Percentiles rank a stretch among this genome's conserved stretches.
Evolutionary conservation across 2,888 invertebrate genomes (phyloP).

Genomic region (Conus canariensis): DNA sequence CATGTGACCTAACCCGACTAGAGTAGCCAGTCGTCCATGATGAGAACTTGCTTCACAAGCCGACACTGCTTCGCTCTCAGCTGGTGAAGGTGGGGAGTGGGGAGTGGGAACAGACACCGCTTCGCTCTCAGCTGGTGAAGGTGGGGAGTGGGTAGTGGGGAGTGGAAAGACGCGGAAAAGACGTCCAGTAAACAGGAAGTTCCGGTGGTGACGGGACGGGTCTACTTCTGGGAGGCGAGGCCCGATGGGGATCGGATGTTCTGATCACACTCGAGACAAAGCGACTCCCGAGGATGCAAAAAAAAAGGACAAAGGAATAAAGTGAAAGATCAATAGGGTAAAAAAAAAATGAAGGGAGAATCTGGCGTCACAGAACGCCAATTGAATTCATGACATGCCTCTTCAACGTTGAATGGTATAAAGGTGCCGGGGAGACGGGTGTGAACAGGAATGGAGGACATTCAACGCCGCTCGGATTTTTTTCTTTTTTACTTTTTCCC

Average conservation of each 20-base stretch:
- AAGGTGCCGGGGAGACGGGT: too few relatives aligned
- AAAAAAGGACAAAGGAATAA: not conserved
- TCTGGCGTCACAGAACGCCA: too few relatives aligned
- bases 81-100: too few relatives aligned
- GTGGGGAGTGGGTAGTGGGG: not conserved
- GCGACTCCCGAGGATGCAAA: not conserved
- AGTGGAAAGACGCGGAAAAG: not conserved
- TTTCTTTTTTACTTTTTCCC: too few relatives aligned
- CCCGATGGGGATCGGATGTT: not conserved
- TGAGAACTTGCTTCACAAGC: not conserved
- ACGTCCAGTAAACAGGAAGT: not conserved
- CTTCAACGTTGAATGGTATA: too few relatives aligned
- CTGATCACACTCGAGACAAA: not conserved
- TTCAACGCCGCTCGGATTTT: too few relatives aligned
- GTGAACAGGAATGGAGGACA: too few relatives aligned
- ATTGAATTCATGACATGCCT: too few relatives aligned
- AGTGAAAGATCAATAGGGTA: too few relatives aligned
- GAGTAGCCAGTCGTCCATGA: slow-evolving; percentile 33
- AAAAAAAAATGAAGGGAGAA: too few relatives aligned
- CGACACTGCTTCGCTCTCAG: not conserved
- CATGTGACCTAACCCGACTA: slow-evolving; percentile 38
- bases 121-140: not conserved
- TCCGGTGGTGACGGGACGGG: not conserved
- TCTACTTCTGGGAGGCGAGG: not conserved
- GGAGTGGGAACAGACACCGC: not conserved